Evolutionary conservation across 35 echinoderm and acorn worm species (phyloP).

Genomic region (Heliocidaris erythrogramma): DNA sequence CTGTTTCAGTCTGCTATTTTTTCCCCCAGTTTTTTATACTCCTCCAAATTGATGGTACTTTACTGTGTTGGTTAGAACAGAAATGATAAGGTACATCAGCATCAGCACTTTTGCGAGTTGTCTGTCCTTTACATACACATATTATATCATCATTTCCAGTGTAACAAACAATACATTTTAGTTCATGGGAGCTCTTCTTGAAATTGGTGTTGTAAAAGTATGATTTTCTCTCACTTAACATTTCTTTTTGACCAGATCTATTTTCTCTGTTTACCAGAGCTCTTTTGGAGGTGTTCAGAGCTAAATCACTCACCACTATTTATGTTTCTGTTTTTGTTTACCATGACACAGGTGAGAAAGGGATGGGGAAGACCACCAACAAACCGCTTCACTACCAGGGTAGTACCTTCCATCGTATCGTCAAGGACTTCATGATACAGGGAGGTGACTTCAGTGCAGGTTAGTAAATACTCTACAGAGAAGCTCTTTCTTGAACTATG

Average conservation of each 20-base stretch:
- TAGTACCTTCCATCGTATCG: conserved; percentile 85
- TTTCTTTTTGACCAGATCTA: background rate
- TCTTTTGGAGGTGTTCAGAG: no score
- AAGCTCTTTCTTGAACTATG: background rate
- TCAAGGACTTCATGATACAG: conserved; percentile 99
- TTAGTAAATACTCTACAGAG: background rate
- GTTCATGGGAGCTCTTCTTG: no score
- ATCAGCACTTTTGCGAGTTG: background rate
- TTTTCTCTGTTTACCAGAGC: background rate
- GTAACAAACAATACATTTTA: no score
- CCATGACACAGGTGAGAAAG: conserved; percentile 78
- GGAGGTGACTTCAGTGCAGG: conserved; percentile 99
- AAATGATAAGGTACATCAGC: background rate
- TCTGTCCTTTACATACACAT: background rate
- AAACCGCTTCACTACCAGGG: conserved; percentile 96
- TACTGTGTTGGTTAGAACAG: background rate
- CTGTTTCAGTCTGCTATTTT: no score
- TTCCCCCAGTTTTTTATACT: no score
- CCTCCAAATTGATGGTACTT: no score
- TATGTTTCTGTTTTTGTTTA: no score
- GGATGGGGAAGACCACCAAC: conserved; percentile 77
- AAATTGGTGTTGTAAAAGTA: no score
- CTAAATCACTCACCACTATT: no score
- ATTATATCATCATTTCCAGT: no score
- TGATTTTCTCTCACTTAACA: background rate